These are phyloP conservation scores for Onchidella celtica DNA, from an alignment of 2,888 invertebrate genomes.

Conservation along the genomic window DNA sequence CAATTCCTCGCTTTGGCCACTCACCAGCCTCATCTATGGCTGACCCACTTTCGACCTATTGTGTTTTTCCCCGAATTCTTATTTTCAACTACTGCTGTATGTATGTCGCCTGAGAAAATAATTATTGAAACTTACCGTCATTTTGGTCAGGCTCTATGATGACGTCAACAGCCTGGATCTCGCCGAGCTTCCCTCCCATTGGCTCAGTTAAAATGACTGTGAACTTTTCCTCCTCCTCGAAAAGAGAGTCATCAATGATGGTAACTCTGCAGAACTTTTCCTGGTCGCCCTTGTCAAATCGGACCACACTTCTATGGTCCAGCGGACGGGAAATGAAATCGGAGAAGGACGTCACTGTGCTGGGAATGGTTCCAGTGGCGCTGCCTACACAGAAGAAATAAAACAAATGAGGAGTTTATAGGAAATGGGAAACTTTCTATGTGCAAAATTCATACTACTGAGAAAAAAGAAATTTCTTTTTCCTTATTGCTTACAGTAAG, in stretches of 20 bases:
- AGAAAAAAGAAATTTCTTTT: too few species aligned
- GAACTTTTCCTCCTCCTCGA: conserved; percentile 77
- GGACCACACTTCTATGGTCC: conserved; percentile 72
- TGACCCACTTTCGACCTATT: too few species aligned
- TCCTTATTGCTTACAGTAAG: too few species aligned
- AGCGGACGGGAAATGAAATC: conserved; percentile 77
- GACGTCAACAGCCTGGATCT: conserved; percentile 63
- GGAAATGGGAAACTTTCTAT: too few species aligned
- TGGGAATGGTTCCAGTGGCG: conserved; percentile 75
- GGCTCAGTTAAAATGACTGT: conserved; percentile 70
- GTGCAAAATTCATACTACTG: too few species aligned
- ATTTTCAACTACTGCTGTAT: too few species aligned
- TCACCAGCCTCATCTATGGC: too few species aligned
- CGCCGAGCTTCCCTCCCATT: conserved; percentile 75
- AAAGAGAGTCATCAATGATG: conserved; percentile 79
- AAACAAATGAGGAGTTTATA: neutral
- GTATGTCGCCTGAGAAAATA: too few species aligned
- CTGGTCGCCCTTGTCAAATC: conserved; percentile 72
- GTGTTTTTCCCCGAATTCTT: too few species aligned
- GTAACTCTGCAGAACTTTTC: conserved; percentile 73
- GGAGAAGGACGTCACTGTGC: conserved; percentile 74
- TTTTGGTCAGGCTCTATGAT: conserved; percentile 74
- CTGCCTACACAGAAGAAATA: too few species aligned
- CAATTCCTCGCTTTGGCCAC: too few species aligned
- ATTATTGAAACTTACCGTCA: conserved; percentile 80